These are phyloP conservation scores for Ochropacha duplaris DNA, from an alignment of 2,888 invertebrate genomes.

Conservation along the genomic window DNA sequence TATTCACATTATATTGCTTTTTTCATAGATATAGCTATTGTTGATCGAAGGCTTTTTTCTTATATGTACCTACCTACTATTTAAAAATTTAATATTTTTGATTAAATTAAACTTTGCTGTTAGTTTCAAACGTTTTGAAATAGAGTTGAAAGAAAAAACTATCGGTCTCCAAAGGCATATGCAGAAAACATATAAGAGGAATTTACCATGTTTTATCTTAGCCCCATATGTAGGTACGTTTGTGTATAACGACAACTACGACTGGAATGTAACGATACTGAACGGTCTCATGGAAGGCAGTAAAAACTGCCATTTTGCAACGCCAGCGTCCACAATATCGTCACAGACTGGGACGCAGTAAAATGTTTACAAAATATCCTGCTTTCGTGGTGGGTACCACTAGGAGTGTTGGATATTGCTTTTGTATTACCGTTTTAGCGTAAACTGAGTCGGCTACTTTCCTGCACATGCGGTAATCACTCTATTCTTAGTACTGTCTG, in stretches of 20 bases:
- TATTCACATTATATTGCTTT: slow-evolving; percentile 46
- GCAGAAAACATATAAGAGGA: not conserved
- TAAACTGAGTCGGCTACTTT: slow-evolving; percentile 50
- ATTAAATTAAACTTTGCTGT: too few species aligned
- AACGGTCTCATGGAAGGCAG: slow-evolving; percentile 65
- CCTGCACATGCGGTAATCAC: slow-evolving; percentile 37
- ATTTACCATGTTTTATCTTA: not conserved
- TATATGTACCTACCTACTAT: too few species aligned
- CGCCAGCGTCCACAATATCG: slow-evolving; percentile 75
- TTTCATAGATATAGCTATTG: slow-evolving; percentile 12
- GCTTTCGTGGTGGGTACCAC: slow-evolving; percentile 64
- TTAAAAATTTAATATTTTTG: too few species aligned
- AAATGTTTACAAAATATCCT: slow-evolving; percentile 79
- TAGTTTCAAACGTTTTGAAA: not conserved
- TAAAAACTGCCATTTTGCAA: slow-evolving; percentile 76
- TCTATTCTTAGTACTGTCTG: slow-evolving; percentile 15
- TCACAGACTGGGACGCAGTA: slow-evolving; percentile 77
- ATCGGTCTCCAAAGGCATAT: not conserved
- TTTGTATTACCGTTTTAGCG: slow-evolving; percentile 66
- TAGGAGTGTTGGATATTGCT: slow-evolving; percentile 66
- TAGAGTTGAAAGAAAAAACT: not conserved
- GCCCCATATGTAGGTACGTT: slow-evolving; percentile 21
- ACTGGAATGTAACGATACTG: slow-evolving; percentile 46
- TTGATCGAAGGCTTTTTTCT: too few species aligned
- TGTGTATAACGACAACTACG: slow-evolving; percentile 39